phyloP scores from a whole-genome alignment of 1,140 invertebrate species.

The Macrostomum lignano region DNA sequence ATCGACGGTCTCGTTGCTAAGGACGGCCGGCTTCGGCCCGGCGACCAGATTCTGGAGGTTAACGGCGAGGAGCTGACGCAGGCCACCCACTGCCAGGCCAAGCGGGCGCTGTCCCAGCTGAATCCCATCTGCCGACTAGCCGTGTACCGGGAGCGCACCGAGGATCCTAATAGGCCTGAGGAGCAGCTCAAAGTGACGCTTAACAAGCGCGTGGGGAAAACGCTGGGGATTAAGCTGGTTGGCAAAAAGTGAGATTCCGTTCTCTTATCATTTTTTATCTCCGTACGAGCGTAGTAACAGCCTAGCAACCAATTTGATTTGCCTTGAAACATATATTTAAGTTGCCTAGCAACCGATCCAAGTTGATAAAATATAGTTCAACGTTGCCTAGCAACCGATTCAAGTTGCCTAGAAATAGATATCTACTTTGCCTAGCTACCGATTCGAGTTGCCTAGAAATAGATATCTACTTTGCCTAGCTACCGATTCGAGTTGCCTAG shows the following conservation, averaged over 20 bases:
- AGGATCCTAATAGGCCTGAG: constrained; percentile 18
- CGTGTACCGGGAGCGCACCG: constrained; percentile 21
- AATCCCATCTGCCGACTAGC: constrained; percentile 19
- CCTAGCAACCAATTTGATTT: too few relatives aligned
- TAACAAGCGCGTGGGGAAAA: constrained; percentile 22
- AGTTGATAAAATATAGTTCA: too few relatives aligned
- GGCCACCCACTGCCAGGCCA: constrained; percentile 17
- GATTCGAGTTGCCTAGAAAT: too few relatives aligned
- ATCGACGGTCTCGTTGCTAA: constrained; percentile 17
- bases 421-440: too few relatives aligned
- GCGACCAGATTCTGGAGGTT: constrained; percentile 21
- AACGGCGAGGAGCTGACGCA: constrained; percentile 24
- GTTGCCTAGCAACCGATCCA: too few relatives aligned
- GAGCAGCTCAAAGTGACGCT: constrained; percentile 28
- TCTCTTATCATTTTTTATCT: too few relatives aligned
- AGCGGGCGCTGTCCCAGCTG: constrained; percentile 13
- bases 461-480: too few relatives aligned
- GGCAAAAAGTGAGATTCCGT: constrained; percentile 20
- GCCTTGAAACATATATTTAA: too few relatives aligned
- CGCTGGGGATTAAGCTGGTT: constrained; percentile 29
- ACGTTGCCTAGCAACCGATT: too few relatives aligned
- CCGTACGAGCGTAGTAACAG: too few relatives aligned
- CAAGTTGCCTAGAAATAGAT: too few relatives aligned
- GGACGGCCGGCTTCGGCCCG: constrained; percentile 19
- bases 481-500: too few relatives aligned